Evolutionary conservation across 2,888 invertebrate species (phyloP).

Genomic region (Drosophila putrida): DNA sequence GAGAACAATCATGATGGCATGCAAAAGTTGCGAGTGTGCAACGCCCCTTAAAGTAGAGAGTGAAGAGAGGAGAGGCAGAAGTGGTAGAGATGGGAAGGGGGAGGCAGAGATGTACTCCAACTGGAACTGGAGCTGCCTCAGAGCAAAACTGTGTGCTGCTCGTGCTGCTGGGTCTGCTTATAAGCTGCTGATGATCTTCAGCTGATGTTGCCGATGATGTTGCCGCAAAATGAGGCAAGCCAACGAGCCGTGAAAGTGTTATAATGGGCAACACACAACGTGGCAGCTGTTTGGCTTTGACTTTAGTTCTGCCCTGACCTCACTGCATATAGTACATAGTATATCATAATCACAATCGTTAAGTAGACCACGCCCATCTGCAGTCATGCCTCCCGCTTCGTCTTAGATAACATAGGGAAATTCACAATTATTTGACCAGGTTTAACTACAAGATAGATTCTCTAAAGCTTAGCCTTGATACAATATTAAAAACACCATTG

Average conservation of each 20-base stretch:
- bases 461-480: not conserved
- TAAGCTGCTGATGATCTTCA: slow-evolving; percentile 69
- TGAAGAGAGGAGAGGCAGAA: not conserved
- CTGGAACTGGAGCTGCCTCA: slow-evolving; percentile 39
- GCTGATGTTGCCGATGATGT: slow-evolving; percentile 48
- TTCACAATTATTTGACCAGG: slow-evolving; percentile 35
- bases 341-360: slow-evolving; percentile 80
- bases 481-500: not conserved
- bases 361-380: slow-evolving; percentile 75
- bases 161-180: slow-evolving; percentile 50
- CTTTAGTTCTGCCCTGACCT: slow-evolving; percentile 54
- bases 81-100: not conserved
- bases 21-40: slow-evolving; percentile 69
- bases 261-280: slow-evolving; percentile 82
- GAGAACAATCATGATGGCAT: slow-evolving; percentile 76
- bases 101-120: slow-evolving; percentile 17
- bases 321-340: slow-evolving; percentile 13
- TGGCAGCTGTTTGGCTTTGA: slow-evolving; percentile 43
- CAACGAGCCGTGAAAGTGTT: slow-evolving; percentile 86
- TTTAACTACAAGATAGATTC: not conserved
- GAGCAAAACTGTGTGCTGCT: slow-evolving; percentile 41
- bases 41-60: slow-evolving; percentile 54
- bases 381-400: slow-evolving; percentile 27
- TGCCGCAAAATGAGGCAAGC: slow-evolving; percentile 45
- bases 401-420: slow-evolving; percentile 16